Evolutionary conservation across 2,888 invertebrate genomes (phyloP), one percentile per base, ranked within the genome.

Genomic region (Heteromurus nitidus): DNA sequence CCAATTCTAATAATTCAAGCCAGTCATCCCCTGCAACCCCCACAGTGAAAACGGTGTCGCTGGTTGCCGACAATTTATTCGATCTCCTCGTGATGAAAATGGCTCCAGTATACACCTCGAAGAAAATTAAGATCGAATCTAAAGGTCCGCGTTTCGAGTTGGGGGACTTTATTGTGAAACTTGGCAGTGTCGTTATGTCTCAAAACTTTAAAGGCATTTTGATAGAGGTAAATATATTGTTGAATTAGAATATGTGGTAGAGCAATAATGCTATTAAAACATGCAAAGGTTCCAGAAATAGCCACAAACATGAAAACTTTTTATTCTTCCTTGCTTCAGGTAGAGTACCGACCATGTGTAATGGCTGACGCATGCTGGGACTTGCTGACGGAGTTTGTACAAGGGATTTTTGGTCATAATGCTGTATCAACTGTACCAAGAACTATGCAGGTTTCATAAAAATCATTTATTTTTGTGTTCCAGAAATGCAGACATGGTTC

Each of bases 161-260:
- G 44, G 96, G 95, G 0, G 98, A 98, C 88, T 98, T 98, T 89
- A 93, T 96, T 85, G 94, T 98, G 2, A 98, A 98, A 90, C 91
- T 98, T 0, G 98, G 98, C 1, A 95, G 95, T 18, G 97, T 98
- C 0, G 95, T 96, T 0, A 95, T 97, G 92, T 95, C 95, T 89
- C 95, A 96, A 88, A 95, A 93, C 88, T 97, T 97, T 89, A 97
- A 97, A 90, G 98, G 98, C 7, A 93, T 98, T 70, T 91, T 98
- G 3, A 93, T 98, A 60, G 98, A 98, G 92, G 95, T 95, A 87
- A 88, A 11, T 1, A 18, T 53, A n/a, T 50, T n/a, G n/a, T 13
- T 18, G 18, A 18, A 7, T 50, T 50, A n/a, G 11, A 50, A 50
- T 50, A 13, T 50, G 50, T n/a, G 18, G 5, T 50, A 50, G 13